These are phyloP conservation scores for Netelia fuscicornis DNA, from an alignment of 2,888 invertebrate genomes.

Conservation along the genomic window DNA sequence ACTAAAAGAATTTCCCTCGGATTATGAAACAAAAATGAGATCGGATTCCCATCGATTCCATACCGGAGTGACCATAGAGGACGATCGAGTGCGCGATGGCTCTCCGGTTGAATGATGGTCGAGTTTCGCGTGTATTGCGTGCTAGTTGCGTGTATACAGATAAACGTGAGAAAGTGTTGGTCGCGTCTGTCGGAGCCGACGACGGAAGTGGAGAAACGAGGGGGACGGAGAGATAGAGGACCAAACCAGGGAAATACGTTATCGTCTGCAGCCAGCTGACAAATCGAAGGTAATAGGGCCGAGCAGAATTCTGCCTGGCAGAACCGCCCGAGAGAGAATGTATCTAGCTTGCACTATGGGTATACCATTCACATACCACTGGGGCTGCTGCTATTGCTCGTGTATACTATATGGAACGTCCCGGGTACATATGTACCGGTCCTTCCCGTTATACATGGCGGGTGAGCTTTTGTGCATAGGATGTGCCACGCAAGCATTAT, in stretches of 20 bases:
- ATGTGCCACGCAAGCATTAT: slow-evolving; percentile 61
- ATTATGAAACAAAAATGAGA: neutral
- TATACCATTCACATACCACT: slow-evolving; percentile 66
- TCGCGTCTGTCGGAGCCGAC: slow-evolving; percentile 40
- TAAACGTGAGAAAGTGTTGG: slow-evolving; percentile 46
- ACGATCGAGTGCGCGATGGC: neutral
- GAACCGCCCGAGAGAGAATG: slow-evolving; percentile 74
- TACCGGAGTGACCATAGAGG: neutral
- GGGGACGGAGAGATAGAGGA: slow-evolving; percentile 71
- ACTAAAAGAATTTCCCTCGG: too few relatives aligned
- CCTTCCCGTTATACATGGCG: too few relatives aligned
- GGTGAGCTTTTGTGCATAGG: too few relatives aligned
- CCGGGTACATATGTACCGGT: slow-evolving; percentile 57
- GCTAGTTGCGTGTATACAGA: neutral
- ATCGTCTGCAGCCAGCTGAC: slow-evolving; percentile 82
- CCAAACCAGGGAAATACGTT: slow-evolving; percentile 79
- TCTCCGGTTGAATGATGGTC: slow-evolving; percentile 2
- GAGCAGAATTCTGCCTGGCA: slow-evolving; percentile 79
- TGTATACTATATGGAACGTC: slow-evolving; percentile 19
- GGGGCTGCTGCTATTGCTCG: slow-evolving; percentile 11
- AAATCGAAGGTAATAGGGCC: slow-evolving; percentile 82
- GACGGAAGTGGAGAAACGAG: slow-evolving; percentile 57
- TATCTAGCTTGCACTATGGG: slow-evolving; percentile 73
- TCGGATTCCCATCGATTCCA: neutral
- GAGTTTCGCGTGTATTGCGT: neutral